Base-by-base conservation (phyloP, 2,888 invertebrate genomes). In the Oligia fasciuncula region DNA sequence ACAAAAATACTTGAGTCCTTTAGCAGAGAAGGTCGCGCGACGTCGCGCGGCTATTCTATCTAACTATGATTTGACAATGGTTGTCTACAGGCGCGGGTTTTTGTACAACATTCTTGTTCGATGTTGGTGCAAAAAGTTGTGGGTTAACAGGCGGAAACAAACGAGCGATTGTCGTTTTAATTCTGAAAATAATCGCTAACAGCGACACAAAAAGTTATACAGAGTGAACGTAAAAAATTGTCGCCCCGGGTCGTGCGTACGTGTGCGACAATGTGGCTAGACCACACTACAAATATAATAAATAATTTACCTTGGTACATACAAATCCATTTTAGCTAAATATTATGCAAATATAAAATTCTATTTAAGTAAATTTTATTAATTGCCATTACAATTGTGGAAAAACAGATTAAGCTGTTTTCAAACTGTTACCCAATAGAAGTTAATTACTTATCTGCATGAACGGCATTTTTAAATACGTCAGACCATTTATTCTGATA, bases 121-220 rank as follows among this genome's bases (percentile, higher is more conserved):
- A 49, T 62, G 75, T 29, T 23, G 79, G 76, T 68, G 77, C 83
- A 88, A 89, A 88, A 88, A 89, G 70, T 85, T 77, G 73, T 71
- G 76, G 75, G 79, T 80, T 81, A 88, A 82, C 76, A 85, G 79
- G 86, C 87, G 83, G 85, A 84, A 87, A 85, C 77, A 78, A 76
- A 81, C 73, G 65, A 78, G 49, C 76, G 77, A 84, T 86, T 82
- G 81, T 88, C 76, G 70, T 81, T 81, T 81, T 83, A 81, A 74
- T 80, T 84, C 65, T 69, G 66, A 67, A 88, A 81, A 89, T 85
- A 83, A 81, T 80, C 78, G 72, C 63, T 65, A 49, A 74, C 73
- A 76, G 43, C 66, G 49, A 63, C 54, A 57, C 29, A 68, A 79
- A 80, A 69, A 77, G 35, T 63, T 40, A 43, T 65, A 49, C 68